Conservation (phyloP, 2,797 vertebrate genomes). For the Falco novaeseelandiae region DNA sequence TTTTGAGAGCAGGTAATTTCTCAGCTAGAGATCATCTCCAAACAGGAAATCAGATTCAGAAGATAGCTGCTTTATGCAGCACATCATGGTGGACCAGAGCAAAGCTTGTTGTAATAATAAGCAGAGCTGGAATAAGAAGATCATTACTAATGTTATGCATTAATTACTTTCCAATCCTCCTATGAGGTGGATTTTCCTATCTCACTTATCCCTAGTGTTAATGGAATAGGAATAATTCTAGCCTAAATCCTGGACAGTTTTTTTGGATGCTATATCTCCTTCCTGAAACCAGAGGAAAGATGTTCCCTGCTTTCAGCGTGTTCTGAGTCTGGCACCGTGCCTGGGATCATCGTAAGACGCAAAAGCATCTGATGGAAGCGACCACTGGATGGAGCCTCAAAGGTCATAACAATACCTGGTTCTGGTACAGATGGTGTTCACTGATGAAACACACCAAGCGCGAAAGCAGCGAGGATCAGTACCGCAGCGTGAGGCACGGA, state of each 20-base stretch:
- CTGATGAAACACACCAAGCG: neutral
- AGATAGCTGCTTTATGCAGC: constrained; percentile 27
- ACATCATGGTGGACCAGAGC: constrained; percentile 18
- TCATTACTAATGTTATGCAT: neutral
- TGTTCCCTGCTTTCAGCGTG: neutral
- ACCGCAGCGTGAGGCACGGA: neutral
- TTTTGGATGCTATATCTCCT: neutral
- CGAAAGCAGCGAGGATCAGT: neutral
- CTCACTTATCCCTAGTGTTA: neutral
- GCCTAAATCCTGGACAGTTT: neutral
- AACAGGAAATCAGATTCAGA: constrained; percentile 56
- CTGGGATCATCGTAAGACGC: neutral
- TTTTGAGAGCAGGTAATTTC: constrained; percentile 68
- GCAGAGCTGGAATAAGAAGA: constrained; percentile 22
- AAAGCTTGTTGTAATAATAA: constrained; percentile 28
- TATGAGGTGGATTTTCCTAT: neutral
- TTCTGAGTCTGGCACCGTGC: neutral
- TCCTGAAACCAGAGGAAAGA: neutral
- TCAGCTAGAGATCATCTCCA: constrained; percentile 64
- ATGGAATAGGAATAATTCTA: neutral
- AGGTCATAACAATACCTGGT: neutral
- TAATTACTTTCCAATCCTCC: constrained; percentile 17
- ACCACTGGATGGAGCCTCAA: constrained; percentile 56
- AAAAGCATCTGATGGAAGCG: constrained; percentile 4
- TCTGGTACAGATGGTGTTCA: neutral